A percentile compares a stretch with the other conserved stretches of the same genome.
Conservation (phyloP, 2,113 vertebrate species). For the Amphiprion ocellaris region DNA sequence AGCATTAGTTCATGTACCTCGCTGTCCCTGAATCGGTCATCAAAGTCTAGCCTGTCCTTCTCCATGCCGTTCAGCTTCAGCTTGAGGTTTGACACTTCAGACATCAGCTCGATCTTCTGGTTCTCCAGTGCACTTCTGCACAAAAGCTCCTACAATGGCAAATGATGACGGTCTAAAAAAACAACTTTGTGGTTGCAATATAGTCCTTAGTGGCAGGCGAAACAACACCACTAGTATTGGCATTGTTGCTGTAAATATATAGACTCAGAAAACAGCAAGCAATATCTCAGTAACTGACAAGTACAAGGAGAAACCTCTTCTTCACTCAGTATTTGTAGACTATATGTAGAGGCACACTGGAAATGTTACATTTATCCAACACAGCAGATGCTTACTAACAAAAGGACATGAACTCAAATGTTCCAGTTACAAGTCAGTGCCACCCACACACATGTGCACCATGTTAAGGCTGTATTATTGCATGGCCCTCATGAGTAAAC, state of each 20-base stretch:
- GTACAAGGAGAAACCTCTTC: not conserved
- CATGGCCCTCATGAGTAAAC: not conserved
- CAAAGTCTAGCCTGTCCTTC: conserved; percentile 91
- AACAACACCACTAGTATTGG: not conserved
- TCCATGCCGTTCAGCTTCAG: conserved; percentile 91
- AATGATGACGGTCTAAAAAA: not conserved
- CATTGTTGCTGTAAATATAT: not conserved
- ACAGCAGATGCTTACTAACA: conserved; percentile 14
- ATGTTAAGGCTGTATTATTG: not conserved
- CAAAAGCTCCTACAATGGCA: conserved; percentile 89
- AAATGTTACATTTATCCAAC: not conserved
- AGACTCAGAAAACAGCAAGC: not conserved
- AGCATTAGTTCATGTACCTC: conserved; percentile 85
- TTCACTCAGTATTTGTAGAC: not conserved
- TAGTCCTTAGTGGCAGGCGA: not conserved
- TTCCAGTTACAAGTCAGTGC: not conserved
- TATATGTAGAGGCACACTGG: not conserved
- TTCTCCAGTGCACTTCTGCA: conserved; percentile 93
- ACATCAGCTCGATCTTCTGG: conserved; percentile 95
- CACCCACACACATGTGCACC: not conserved
- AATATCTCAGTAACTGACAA: not conserved
- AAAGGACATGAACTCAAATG: conserved; percentile 5
- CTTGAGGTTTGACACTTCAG: conserved; percentile 95
- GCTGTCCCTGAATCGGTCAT: conserved; percentile 91
- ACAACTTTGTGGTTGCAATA: not conserved